Conservation (phyloP, 2,888 invertebrate species). For the Siphlonurus alternatus region DNA sequence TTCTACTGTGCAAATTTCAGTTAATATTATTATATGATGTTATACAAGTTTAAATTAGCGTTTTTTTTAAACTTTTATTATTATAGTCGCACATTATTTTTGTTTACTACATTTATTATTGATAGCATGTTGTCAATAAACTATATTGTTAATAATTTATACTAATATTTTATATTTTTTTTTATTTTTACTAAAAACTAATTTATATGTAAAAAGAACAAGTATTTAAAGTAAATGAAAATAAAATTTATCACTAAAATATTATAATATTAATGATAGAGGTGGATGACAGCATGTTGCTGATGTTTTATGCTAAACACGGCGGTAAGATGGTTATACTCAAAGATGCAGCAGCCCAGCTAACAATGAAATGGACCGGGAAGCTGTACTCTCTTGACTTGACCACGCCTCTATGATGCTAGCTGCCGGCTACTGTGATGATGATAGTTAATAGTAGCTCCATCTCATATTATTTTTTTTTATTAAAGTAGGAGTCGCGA, state of each 20-base stretch:
- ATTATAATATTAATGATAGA: background rate
- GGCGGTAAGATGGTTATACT: too few relatives aligned
- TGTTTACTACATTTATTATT: background rate
- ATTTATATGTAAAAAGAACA: background rate
- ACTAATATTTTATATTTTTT: too few relatives aligned
- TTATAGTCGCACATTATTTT: too few relatives aligned
- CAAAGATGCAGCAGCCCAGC: background rate
- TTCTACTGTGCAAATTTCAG: too few relatives aligned
- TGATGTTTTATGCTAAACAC: background rate
- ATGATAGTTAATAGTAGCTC: background rate
- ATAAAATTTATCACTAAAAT: background rate
- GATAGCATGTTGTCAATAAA: background rate
- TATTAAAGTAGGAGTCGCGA: background rate
- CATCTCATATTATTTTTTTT: background rate
- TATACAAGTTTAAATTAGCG: too few relatives aligned
- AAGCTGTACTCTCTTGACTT: too few relatives aligned
- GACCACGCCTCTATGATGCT: background rate
- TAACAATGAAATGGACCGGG: background rate
- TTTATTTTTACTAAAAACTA: too few relatives aligned
- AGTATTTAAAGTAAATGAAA: background rate
- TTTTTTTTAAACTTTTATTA: too few relatives aligned
- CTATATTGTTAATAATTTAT: background rate
- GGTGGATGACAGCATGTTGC: background rate
- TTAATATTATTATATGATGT: too few relatives aligned
- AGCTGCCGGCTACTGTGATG: background rate